Conservation (phyloP, 2,113 vertebrate genomes). For the Tautogolabrus adspersus region DNA sequence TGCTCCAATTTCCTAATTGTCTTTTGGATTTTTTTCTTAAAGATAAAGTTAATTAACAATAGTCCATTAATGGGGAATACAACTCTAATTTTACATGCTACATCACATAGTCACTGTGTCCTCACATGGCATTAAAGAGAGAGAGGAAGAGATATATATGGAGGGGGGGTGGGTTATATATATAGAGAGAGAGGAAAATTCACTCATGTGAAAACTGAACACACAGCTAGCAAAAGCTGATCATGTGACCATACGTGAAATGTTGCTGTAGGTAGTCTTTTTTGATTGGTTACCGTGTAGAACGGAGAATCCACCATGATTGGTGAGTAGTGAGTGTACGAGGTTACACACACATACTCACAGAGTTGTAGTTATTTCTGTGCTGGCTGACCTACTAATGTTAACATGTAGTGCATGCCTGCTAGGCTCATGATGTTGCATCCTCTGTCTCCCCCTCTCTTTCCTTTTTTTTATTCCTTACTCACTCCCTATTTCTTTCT, state of each 20-base stretch:
- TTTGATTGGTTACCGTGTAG: conserved; percentile 44
- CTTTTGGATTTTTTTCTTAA: not conserved
- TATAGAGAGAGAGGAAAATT: conserved; percentile 3
- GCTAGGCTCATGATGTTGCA: conserved; percentile 76
- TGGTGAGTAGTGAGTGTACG: conserved; percentile 43
- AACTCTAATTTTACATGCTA: not conserved
- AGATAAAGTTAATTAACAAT: not conserved
- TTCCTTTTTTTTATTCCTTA: not conserved
- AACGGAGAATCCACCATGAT: conserved; percentile 28
- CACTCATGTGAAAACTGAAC: conserved; percentile 56
- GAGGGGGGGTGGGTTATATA: too few relatives aligned
- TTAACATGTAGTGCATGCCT: conserved; percentile 79
- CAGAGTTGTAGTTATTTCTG: conserved; percentile 74
- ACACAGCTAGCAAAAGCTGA: conserved; percentile 52
- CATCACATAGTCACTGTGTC: conserved; percentile 1
- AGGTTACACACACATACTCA: conserved; percentile 59
- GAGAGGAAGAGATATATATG: not conserved
- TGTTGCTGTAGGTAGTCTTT: conserved; percentile 48
- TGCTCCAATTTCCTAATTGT: not conserved
- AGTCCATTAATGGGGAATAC: too few relatives aligned
- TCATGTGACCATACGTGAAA: conserved; percentile 53
- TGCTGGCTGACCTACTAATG: conserved; percentile 82
- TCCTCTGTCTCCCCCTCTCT: conserved; percentile 42
- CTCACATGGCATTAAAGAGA: not conserved
- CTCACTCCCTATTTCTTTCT: not conserved